These are phyloP conservation scores for Anas bernieri DNA, from an alignment of 2,797 vertebrate genomes.

Conservation along the genomic window DNA sequence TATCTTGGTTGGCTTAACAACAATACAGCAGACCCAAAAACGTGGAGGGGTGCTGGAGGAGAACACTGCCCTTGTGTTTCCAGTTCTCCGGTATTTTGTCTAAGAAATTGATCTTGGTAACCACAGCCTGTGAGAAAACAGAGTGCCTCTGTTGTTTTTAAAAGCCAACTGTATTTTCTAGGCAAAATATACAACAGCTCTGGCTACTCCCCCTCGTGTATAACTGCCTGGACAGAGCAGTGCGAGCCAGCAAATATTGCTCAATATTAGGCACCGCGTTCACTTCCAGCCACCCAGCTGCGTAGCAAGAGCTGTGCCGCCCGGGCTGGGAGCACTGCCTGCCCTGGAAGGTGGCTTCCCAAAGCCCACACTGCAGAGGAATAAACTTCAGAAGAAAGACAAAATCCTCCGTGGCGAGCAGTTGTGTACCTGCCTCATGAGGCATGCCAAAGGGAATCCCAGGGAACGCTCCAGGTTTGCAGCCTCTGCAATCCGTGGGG, in stretches of 20 bases:
- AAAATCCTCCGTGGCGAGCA: background rate
- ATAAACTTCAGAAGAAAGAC: background rate
- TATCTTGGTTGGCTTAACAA: slow-evolving; percentile 65
- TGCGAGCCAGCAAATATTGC: background rate
- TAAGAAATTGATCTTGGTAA: slow-evolving; percentile 17
- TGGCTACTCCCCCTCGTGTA: background rate
- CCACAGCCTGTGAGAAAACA: slow-evolving; percentile 7
- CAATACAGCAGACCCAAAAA: slow-evolving; percentile 50
- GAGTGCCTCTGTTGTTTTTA: background rate
- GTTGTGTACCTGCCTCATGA: background rate
- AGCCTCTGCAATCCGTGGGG: background rate
- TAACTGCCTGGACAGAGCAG: background rate
- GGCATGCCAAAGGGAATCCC: background rate
- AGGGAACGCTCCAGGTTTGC: background rate
- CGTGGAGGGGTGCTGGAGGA: slow-evolving; percentile 35
- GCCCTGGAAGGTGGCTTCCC: background rate
- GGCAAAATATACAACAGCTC: background rate
- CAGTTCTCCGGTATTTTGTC: background rate
- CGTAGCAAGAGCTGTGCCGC: background rate
- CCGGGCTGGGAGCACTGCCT: background rate
- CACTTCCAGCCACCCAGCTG: background rate
- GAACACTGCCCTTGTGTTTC: slow-evolving; percentile 40
- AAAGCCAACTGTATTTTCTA: slow-evolving; percentile 18
- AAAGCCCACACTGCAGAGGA: background rate
- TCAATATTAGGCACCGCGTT: rapidly evolving